These are phyloP conservation scores for Centropyge bicolor DNA, from an alignment of 2,797 vertebrate species.

Conservation along the genomic window DNA sequence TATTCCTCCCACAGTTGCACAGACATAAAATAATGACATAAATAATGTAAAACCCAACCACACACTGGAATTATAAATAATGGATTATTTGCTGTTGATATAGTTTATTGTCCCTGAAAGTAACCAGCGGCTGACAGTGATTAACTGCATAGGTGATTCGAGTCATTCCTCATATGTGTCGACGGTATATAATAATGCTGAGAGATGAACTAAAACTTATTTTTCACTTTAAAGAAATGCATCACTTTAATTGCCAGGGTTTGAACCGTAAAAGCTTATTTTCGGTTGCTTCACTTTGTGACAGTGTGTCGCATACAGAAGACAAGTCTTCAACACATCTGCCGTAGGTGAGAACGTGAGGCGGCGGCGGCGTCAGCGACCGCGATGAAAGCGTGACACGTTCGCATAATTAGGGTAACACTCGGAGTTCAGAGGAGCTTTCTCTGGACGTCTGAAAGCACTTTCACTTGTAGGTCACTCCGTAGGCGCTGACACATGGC, in stretches of 20 bases:
- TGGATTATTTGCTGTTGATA: constrained; percentile 34
- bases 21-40: constrained; percentile 43
- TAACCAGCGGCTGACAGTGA: neutral
- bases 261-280: neutral
- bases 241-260: neutral
- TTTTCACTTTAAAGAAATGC: neutral
- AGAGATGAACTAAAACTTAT: neutral
- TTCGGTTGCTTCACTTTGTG: neutral
- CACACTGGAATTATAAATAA: constrained; percentile 33
- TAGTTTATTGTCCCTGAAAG: constrained; percentile 39
- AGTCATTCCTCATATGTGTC: constrained; percentile 13
- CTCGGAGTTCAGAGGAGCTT: neutral
- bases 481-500: neutral
- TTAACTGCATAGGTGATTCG: neutral
- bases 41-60: constrained; percentile 38
- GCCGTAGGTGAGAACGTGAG: neutral
- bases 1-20: constrained; percentile 26
- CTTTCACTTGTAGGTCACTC: constrained; percentile 1
- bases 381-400: neutral
- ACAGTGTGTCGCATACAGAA: neutral
- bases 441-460: neutral
- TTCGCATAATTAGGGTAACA: constrained; percentile 15
- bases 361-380: neutral
- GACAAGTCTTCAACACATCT: neutral
- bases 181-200: neutral